A percentile compares a stretch with the other conserved stretches of the same genome.
Conservation (phyloP, 2,113 vertebrate species). For the Phaethornis superciliosus region DNA sequence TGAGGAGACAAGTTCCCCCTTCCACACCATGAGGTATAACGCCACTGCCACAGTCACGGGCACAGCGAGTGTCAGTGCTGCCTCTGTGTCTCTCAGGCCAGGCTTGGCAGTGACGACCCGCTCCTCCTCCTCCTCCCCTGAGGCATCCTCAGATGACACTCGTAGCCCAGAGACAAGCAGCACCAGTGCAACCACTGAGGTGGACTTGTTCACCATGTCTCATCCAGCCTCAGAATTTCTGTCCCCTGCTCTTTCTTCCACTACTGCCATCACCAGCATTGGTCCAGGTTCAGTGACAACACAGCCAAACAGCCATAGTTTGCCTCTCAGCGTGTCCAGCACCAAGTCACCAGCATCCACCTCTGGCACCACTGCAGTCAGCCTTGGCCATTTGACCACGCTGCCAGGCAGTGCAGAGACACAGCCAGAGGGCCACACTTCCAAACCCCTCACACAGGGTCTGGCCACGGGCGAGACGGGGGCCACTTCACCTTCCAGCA, state of each 20-base stretch:
- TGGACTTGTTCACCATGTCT: background rate
- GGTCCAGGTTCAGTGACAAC: fast-evolving
- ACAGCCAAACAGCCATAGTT: fast-evolving
- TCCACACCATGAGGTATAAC: fast-evolving
- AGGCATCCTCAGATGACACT: no score
- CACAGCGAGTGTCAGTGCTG: background rate
- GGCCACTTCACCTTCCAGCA: fast-evolving
- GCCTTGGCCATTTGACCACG: fast-evolving
- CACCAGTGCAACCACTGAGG: background rate
- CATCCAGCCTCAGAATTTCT: background rate
- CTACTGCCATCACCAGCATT: fast-evolving
- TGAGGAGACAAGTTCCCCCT: fast-evolving
- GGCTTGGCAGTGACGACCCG: no score
- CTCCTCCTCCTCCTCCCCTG: no score
- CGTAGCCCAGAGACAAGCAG: no score
- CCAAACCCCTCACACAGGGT: fast-evolving
- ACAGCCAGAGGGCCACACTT: fast-evolving
- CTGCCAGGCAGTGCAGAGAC: fast-evolving
- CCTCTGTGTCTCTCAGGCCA: background rate
- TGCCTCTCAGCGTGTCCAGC: fast-evolving
- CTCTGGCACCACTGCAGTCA: fast-evolving
- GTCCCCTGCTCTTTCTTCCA: no score
- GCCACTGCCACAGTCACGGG: fast-evolving
- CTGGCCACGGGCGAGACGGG: fast-evolving
- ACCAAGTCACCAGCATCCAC: fast-evolving